Percentiles rank a stretch among this genome's conserved stretches.
Evolutionary conservation across 2,113 vertebrate genomes (phyloP).

Genomic region (Butorides virescens): DNA sequence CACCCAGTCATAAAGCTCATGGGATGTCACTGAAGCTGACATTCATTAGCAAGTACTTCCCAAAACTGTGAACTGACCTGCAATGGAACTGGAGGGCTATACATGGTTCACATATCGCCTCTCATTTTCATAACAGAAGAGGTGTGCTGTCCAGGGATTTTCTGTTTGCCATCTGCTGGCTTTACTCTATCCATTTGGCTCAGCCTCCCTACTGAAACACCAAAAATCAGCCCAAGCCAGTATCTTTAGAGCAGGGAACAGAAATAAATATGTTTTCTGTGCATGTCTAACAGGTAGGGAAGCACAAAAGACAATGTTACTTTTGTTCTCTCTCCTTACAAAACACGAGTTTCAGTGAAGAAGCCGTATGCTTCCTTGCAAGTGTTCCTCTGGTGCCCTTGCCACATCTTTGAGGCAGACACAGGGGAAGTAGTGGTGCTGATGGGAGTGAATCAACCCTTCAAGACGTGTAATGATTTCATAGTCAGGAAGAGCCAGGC

Average conservation of each 20-base stretch:
- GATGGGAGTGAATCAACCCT: slow-evolving; percentile 74
- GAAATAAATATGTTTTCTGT: neutral
- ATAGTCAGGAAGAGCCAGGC: slow-evolving; percentile 77
- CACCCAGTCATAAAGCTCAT: neutral
- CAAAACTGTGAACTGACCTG: neutral
- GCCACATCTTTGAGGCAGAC: slow-evolving; percentile 49
- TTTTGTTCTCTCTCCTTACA: neutral
- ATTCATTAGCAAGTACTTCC: neutral
- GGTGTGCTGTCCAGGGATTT: neutral
- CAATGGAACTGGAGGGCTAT: neutral
- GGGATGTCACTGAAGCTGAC: neutral
- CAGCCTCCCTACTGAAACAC: neutral
- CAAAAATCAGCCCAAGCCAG: neutral
- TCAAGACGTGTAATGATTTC: slow-evolving; percentile 87
- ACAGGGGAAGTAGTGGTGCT: slow-evolving; percentile 71
- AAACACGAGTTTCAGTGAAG: neutral
- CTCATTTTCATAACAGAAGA: neutral
- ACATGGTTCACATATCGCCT: neutral
- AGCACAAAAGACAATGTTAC: neutral
- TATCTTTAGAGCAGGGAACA: neutral
- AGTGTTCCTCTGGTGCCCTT: neutral
- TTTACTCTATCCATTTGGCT: neutral
- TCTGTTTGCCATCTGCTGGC: neutral
- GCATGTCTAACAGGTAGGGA: neutral
- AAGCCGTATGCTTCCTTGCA: neutral